A percentile compares a stretch with the other conserved stretches of the same genome.
These are phyloP conservation scores for Solea senegalensis DNA, from an alignment of 2,113 vertebrate species.

Conservation along the genomic window DNA sequence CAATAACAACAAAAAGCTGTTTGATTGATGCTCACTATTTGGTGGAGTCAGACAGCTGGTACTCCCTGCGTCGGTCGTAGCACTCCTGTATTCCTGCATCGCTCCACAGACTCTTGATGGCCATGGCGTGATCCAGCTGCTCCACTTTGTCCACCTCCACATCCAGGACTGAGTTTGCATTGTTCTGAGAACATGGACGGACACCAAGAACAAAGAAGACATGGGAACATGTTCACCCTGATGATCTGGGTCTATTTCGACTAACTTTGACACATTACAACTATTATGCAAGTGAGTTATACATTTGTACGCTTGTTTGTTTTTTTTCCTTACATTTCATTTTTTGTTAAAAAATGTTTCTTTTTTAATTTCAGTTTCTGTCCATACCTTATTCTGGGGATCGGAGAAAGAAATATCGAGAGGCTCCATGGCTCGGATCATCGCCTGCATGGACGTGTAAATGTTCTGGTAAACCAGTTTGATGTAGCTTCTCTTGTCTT, in stretches of 20 bases:
- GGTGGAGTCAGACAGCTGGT: constrained; percentile 89
- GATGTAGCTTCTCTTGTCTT: constrained; percentile 87
- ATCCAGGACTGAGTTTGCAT: constrained; percentile 79
- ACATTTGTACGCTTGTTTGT: too few species aligned
- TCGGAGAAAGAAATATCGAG: constrained; percentile 81
- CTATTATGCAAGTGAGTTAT: too few species aligned
- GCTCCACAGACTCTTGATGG: constrained; percentile 84
- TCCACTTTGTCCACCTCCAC: constrained; percentile 86
- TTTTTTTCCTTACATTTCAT: too few species aligned
- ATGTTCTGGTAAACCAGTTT: constrained; percentile 92
- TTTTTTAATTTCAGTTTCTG: neutral
- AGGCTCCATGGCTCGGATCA: constrained; percentile 87
- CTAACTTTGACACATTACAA: too few species aligned
- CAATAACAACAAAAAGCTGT: too few species aligned
- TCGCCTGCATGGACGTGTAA: constrained; percentile 88
- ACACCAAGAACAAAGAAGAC: neutral
- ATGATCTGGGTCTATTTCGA: too few species aligned
- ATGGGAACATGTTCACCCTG: too few species aligned
- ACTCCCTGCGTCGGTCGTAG: constrained; percentile 84
- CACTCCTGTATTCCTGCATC: constrained; percentile 86
- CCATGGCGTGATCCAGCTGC: constrained; percentile 71
- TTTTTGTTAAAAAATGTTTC: too few species aligned
- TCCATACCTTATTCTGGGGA: constrained; percentile 82
- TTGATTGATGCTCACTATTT: constrained; percentile 79
- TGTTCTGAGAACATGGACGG: constrained; percentile 67